Conservation (phyloP, 2,888 invertebrate genomes). For the Euclidia mi region DNA sequence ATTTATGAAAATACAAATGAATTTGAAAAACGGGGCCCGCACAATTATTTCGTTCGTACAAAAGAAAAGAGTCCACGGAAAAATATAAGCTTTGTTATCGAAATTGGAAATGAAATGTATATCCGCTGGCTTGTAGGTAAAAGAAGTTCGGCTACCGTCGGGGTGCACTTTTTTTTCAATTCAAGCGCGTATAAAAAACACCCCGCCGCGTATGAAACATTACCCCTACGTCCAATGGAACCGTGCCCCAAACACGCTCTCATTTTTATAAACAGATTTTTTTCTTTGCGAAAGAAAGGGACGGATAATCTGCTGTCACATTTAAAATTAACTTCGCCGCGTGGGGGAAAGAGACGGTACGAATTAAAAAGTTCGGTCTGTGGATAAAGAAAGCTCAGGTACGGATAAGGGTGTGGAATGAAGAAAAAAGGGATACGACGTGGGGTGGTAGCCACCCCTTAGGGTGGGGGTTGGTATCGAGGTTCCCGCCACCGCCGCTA, state of each 20-base stretch:
- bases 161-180: slow-evolving; percentile 85
- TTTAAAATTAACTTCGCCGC: slow-evolving; percentile 29
- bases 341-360: slow-evolving; percentile 73
- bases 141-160: slow-evolving; percentile 77
- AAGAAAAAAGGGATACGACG: slow-evolving; percentile 88
- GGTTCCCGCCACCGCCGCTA: slow-evolving; percentile 81
- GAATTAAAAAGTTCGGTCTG: slow-evolving; percentile 85
- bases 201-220: slow-evolving; percentile 87
- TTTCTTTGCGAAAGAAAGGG: slow-evolving; percentile 80
- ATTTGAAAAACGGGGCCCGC: slow-evolving; percentile 72
- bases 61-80: slow-evolving; percentile 68
- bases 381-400: slow-evolving; percentile 90
- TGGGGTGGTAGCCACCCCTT: slow-evolving; percentile 81
- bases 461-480: slow-evolving; percentile 67
- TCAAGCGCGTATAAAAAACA: slow-evolving; percentile 80
- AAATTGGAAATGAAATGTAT: slow-evolving; percentile 86
- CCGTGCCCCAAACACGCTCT: slow-evolving; percentile 80
- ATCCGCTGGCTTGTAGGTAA: slow-evolving; percentile 79
- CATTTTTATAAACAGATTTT: slow-evolving; percentile 88
- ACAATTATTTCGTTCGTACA: slow-evolving; percentile 77
- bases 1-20: slow-evolving; percentile 73
- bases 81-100: slow-evolving; percentile 88
- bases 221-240: slow-evolving; percentile 84
- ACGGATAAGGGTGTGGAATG: slow-evolving; percentile 88
- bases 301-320: slow-evolving; percentile 59